Base-by-base conservation (phyloP, 2,888 invertebrate genomes). In the Abrostola triplasia region DNA sequence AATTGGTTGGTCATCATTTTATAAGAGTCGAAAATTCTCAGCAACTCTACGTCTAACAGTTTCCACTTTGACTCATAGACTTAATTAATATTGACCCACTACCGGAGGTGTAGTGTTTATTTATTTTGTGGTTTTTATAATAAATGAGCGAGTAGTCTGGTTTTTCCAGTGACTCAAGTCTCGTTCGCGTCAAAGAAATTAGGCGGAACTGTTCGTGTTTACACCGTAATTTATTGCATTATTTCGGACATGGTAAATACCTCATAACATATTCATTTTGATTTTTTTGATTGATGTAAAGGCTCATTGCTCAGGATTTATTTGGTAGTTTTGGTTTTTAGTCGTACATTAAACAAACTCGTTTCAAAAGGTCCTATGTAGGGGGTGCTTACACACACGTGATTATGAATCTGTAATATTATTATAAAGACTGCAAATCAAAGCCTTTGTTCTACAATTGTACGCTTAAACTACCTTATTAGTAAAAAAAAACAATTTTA, bases 111-210 rank as follows among this genome's bases (percentile, higher is more conserved):
- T 57, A 47, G 11, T 10, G 10, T 52, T 54, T 71, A 58, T 73
- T 70, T 73, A 70, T 57, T 73, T 48, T 76, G 81, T 63, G 76
- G 76, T 78, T 72, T 67, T 54, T 54, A 37, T 62, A 67, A 59
- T 73, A 73, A 57, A 69, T 76, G 72, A 71, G 57, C 65, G 42
- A 44, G 70, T 59, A 61, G 37, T 66, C 64, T 61, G 85, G 83
- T 72, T 84, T 87, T 85, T 53, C 87, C 84, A 67, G 42, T 85
- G 85, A 86, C 12, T 87, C 85, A 85, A 4, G 12, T 52, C 41
- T 59, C 54, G 48, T 49, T 13, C 58, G 69, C 84, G 83, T 85
- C 81, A 82, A 53, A 67, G 71, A 79, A 82, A 79, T 84, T 80
- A 76, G 73, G 66, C 53, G 66, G 73, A 84, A 79, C 53, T 58